Evolutionary conservation across 2,797 vertebrate genomes (phyloP).

Genomic region (Podargus strigoides): DNA sequence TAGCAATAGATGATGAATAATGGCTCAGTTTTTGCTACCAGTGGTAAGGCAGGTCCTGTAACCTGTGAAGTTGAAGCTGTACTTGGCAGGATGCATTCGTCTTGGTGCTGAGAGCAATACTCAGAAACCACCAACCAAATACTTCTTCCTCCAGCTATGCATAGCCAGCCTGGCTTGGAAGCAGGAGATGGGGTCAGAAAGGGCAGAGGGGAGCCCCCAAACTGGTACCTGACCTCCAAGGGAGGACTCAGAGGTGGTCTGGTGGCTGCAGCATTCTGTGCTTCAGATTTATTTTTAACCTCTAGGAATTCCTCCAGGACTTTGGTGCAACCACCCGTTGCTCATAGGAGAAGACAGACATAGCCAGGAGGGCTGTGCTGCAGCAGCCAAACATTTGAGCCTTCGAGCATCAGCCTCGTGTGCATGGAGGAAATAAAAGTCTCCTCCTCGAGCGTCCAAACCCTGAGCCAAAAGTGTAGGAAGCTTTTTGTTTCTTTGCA

Average conservation of each 20-base stretch:
- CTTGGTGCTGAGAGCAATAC: not conserved
- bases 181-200: not conserved
- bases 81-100: not conserved
- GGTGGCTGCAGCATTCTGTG: not conserved
- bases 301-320: not conserved
- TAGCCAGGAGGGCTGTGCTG: not conserved
- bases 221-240: not conserved
- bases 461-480: not conserved
- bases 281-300: not conserved
- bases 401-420: not conserved
- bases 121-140: not conserved
- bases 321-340: not conserved
- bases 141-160: not conserved
- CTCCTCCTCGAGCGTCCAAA: not conserved
- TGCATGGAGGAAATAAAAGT: not conserved
- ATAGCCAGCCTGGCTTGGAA: not conserved
- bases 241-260: not conserved
- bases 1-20: not conserved
- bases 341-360: not conserved
- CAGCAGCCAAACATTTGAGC: fast-evolving
- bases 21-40: not conserved
- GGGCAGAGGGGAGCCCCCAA: not conserved
- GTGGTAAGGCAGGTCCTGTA: not conserved
- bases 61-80: not conserved
- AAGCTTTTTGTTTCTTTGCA: conserved; percentile 47